Conservation (phyloP, 2,113 vertebrate species). For the Cephalopterus ornatus region DNA sequence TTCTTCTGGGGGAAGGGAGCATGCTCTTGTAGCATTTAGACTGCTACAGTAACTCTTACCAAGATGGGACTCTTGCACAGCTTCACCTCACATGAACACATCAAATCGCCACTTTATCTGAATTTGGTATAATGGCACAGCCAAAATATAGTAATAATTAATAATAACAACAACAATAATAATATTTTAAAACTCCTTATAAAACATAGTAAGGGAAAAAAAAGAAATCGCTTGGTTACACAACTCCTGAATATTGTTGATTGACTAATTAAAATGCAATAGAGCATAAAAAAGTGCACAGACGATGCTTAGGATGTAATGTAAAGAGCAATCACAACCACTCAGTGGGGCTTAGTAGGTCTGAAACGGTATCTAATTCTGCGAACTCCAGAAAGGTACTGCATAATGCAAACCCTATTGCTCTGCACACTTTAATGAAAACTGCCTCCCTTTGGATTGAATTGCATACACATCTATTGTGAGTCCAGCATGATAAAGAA, state of each 20-base stretch:
- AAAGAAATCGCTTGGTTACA: constrained; percentile 14
- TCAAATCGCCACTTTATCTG: constrained; percentile 3
- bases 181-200: neutral
- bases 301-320: constrained; percentile 61
- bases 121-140: constrained; percentile 12
- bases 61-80: neutral
- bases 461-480: constrained; percentile 45
- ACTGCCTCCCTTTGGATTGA: constrained; percentile 64
- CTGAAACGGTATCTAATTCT: constrained; percentile 71
- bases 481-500: constrained; percentile 63
- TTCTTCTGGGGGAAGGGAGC: neutral
- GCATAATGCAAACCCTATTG: constrained; percentile 70
- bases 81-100: constrained; percentile 6
- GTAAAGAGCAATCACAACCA: constrained; percentile 72
- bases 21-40: neutral
- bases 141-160: neutral
- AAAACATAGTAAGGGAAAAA: constrained; percentile 7
- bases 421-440: constrained; percentile 76
- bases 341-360: constrained; percentile 71
- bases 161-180: neutral
- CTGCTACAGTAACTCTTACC: neutral
- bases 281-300: constrained; percentile 70
- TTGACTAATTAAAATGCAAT: constrained; percentile 75
- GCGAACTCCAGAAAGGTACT: constrained; percentile 75
- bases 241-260: constrained; percentile 68